Percentiles rank a stretch among this genome's conserved stretches.
These are phyloP conservation scores for Macroteleia sp. DNA, from an alignment of 2,888 invertebrate species.

Conservation along the genomic window DNA sequence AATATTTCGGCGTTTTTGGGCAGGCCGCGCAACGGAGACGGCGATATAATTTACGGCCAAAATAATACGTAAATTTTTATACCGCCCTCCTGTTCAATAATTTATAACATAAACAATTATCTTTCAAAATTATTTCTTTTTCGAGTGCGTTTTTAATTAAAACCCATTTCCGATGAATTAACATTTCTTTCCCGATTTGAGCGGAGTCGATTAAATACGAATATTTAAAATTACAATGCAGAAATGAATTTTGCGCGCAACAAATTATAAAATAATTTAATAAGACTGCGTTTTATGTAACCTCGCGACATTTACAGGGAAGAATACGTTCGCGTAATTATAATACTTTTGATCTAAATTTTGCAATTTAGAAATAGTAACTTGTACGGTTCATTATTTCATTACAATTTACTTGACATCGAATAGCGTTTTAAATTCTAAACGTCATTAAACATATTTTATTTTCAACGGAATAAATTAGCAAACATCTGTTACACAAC, in stretches of 20 bases:
- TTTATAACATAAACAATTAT: constrained; percentile 20
- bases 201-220: background rate
- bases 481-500: too few relatives aligned
- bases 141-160: constrained; percentile 18
- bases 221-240: constrained; percentile 29
- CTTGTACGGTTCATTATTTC: too few relatives aligned
- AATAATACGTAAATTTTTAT: constrained; percentile 26
- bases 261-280: constrained; percentile 21
- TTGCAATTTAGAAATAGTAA: too few relatives aligned
- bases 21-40: background rate
- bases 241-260: constrained; percentile 20
- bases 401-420: too few relatives aligned
- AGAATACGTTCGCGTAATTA: constrained; percentile 7
- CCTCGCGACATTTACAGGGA: background rate
- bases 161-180: constrained; percentile 19
- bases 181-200: constrained; percentile 20
- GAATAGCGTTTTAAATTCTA: too few relatives aligned
- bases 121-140: constrained; percentile 22
- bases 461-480: too few relatives aligned
- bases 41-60: constrained; percentile 11
- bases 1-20: constrained; percentile 27
- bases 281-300: constrained; percentile 15
- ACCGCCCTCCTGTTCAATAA: background rate
- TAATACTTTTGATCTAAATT: background rate
- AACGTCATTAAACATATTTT: too few relatives aligned